A percentile compares a stretch with the other conserved stretches of the same genome.
Evolutionary conservation across 92 coral and sea anemone genomes (phyloP).

Genomic region (Meandrina meandrites): DNA sequence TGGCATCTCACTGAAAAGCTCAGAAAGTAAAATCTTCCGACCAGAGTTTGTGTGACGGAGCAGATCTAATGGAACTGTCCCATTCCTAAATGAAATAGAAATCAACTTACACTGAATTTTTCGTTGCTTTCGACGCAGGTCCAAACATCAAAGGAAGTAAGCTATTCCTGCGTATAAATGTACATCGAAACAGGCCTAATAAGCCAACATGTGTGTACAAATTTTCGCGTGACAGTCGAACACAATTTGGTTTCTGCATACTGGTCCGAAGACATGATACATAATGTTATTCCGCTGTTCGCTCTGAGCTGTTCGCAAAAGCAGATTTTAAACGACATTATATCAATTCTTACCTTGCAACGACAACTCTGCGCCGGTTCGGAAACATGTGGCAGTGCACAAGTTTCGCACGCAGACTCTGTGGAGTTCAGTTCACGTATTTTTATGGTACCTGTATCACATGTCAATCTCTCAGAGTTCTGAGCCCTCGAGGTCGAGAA

Average conservation of each 20-base stretch:
- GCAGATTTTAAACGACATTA: background rate
- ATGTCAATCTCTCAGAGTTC: slow-evolving; percentile 14
- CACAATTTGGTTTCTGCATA: background rate
- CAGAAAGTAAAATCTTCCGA: background rate
- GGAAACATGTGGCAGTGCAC: background rate
- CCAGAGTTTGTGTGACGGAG: background rate
- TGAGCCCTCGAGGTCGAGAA: background rate
- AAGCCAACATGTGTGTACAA: background rate
- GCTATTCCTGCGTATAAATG: background rate
- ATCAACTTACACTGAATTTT: background rate
- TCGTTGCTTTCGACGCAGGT: background rate
- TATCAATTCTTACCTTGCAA: slow-evolving; percentile 22
- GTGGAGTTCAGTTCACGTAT: slow-evolving; percentile 11
- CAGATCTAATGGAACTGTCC: background rate
- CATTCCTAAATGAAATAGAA: background rate
- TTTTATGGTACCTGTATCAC: background rate
- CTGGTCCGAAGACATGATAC: background rate
- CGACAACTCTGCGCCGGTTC: background rate
- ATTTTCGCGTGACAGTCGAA: background rate
- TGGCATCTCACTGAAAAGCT: no score
- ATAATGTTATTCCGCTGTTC: background rate
- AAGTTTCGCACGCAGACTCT: background rate
- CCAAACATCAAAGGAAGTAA: background rate
- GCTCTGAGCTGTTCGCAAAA: background rate
- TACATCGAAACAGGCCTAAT: background rate